Percentiles rank a stretch among this genome's conserved stretches.
Evolutionary conservation across 2,888 invertebrate genomes (phyloP).

Genomic region (Adelognathus sp.): DNA sequence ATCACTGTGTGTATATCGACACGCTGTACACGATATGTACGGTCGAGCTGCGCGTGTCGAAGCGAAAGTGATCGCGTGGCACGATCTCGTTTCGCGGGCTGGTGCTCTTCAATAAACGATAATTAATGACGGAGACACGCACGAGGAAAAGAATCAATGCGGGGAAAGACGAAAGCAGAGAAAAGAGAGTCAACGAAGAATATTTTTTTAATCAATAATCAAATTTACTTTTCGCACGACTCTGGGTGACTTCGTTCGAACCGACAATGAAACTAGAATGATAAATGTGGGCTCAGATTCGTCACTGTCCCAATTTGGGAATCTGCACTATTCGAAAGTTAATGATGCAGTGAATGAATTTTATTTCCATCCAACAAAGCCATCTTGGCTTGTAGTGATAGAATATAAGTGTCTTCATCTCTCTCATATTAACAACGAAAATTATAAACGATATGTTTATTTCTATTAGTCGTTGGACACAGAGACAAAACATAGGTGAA

Average conservation of each 20-base stretch:
- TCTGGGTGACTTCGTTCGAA: not conserved
- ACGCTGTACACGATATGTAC: not conserved
- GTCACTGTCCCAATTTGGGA: too few relatives aligned
- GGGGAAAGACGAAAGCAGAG: not conserved
- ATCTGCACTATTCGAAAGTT: too few relatives aligned
- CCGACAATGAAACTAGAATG: not conserved
- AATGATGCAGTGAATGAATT: too few relatives aligned
- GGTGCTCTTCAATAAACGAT: slow-evolving; percentile 46
- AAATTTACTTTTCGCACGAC: not conserved
- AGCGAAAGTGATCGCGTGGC: slow-evolving; percentile 33
- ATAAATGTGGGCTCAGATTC: too few relatives aligned
- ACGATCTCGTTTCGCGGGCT: slow-evolving; percentile 24
- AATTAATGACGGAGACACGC: slow-evolving; percentile 34
- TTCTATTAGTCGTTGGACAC: too few relatives aligned
- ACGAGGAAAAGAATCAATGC: too few relatives aligned
- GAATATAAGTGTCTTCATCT: too few relatives aligned
- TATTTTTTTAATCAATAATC: not conserved
- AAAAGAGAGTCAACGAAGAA: not conserved
- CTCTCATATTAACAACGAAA: too few relatives aligned
- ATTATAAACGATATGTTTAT: too few relatives aligned
- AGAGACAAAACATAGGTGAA: too few relatives aligned
- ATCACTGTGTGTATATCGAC: slow-evolving; percentile 37
- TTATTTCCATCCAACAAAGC: too few relatives aligned
- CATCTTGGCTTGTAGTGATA: too few relatives aligned
- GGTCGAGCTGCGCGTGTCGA: slow-evolving; percentile 13